These are phyloP conservation scores for Psittacara wagleri DNA, from an alignment of 2,113 vertebrate genomes.

Conservation along the genomic window DNA sequence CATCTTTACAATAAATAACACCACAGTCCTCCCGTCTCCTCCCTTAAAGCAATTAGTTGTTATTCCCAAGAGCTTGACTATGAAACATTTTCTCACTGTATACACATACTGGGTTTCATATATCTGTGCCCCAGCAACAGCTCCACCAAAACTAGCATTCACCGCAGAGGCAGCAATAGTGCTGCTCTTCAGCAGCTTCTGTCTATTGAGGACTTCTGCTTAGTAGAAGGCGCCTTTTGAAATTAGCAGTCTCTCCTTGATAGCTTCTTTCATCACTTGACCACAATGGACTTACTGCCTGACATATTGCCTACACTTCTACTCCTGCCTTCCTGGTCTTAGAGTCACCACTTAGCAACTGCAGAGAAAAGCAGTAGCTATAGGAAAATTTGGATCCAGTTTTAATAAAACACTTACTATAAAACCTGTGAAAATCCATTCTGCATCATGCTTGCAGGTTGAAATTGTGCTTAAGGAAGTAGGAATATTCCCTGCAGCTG, in stretches of 20 bases:
- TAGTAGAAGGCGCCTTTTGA: neutral
- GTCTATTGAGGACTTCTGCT: neutral
- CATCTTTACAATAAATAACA: neutral
- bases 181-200: neutral
- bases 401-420: neutral
- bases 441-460: neutral
- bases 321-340: accelerated
- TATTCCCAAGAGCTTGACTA: neutral
- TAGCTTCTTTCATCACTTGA: neutral
- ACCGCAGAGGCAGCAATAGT: neutral
- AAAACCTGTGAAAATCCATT: neutral
- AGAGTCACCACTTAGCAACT: accelerated
- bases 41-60: neutral
- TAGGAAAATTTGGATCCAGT: neutral
- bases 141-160: neutral
- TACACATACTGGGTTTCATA: neutral
- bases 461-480: neutral
- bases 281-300: neutral
- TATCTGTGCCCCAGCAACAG: neutral
- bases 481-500: neutral
- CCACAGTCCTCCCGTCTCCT: neutral
- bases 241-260: neutral
- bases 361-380: neutral
- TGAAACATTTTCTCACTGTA: neutral
- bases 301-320: neutral